Evolutionary conservation across 2,888 invertebrate genomes (phyloP).

Genomic region (Trileptium ribeirensis): DNA sequence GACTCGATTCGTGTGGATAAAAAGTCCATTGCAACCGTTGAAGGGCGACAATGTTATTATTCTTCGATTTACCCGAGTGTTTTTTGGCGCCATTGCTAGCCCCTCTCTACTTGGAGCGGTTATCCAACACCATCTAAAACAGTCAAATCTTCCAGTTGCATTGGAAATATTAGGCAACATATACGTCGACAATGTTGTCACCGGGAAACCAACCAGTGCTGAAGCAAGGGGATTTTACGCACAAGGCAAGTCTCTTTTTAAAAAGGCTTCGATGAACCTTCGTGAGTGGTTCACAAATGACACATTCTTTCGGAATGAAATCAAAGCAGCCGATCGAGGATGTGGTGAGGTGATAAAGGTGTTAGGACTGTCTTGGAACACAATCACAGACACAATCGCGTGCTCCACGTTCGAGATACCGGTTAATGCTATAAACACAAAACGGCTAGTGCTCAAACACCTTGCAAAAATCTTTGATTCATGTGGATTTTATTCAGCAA

Average conservation of each 20-base stretch:
- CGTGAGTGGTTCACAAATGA: conserved; percentile 20
- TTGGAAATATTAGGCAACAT: conserved; percentile 22
- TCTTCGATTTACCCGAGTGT: not conserved
- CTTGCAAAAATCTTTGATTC: conserved; percentile 37
- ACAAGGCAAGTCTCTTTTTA: conserved; percentile 28
- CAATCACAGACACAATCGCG: conserved; percentile 9
- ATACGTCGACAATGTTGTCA: conserved; percentile 35
- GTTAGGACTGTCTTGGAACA: conserved; percentile 10
- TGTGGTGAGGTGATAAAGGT: not conserved
- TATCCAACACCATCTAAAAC: conserved; percentile 9
- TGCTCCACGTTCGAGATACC: not conserved
- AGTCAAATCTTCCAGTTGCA: not conserved
- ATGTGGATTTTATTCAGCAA: conserved; percentile 32
- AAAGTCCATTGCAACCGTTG: not conserved
- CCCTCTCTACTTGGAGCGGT: conserved; percentile 22
- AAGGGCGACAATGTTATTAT: not conserved
- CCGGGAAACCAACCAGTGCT: not conserved
- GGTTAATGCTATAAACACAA: conserved; percentile 18
- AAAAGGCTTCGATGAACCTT: conserved; percentile 14
- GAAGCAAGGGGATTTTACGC: conserved; percentile 16
- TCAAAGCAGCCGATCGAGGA: not conserved
- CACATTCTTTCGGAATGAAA: not conserved
- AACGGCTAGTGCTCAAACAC: conserved; percentile 28
- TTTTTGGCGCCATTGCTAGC: not conserved
- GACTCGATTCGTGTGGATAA: conserved; percentile 31